Evolutionary conservation across 2,888 invertebrate species (phyloP).

Genomic region (Drosophila nigritarsus): DNA sequence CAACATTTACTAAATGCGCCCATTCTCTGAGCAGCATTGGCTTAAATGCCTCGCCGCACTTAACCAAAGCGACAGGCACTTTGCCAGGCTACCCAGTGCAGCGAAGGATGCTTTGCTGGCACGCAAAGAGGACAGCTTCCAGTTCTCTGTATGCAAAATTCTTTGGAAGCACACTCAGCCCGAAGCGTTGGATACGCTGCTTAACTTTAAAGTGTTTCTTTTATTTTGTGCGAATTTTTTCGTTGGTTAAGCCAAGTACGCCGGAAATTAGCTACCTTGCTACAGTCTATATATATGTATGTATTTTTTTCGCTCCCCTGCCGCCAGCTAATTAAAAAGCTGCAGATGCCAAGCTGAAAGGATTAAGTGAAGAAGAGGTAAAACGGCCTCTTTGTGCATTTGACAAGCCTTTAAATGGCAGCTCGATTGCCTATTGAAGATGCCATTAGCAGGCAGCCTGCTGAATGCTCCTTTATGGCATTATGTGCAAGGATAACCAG

Average conservation of each 20-base stretch:
- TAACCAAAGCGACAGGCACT: constrained; percentile 50
- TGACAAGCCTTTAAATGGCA: constrained; percentile 60
- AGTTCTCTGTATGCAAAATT: constrained; percentile 31
- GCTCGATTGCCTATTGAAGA: constrained; percentile 56
- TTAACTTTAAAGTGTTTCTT: constrained; percentile 22
- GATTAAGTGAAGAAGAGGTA: neutral
- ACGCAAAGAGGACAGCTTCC: constrained; percentile 4
- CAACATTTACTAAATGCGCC: constrained; percentile 38
- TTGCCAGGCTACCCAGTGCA: constrained; percentile 37
- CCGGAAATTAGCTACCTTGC: constrained; percentile 70
- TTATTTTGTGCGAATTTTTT: constrained; percentile 29
- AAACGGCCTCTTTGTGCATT: constrained; percentile 48
- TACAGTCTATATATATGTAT: constrained; percentile 14
- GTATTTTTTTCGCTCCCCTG: neutral
- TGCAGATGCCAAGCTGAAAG: constrained; percentile 26
- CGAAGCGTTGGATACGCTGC: constrained; percentile 31
- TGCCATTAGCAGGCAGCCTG: constrained; percentile 55
- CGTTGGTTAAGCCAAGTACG: constrained; percentile 24
- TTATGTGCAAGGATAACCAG: neutral
- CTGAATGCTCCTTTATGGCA: constrained; percentile 23
- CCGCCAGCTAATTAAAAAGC: constrained; percentile 63
- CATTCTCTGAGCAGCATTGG: constrained; percentile 27
- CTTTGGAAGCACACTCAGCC: constrained; percentile 35
- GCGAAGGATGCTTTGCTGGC: constrained; percentile 39
- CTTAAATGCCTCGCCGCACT: constrained; percentile 67